These are phyloP conservation scores for Mimumesa dahlbomi DNA, from an alignment of 2,888 invertebrate species.

Conservation along the genomic window DNA sequence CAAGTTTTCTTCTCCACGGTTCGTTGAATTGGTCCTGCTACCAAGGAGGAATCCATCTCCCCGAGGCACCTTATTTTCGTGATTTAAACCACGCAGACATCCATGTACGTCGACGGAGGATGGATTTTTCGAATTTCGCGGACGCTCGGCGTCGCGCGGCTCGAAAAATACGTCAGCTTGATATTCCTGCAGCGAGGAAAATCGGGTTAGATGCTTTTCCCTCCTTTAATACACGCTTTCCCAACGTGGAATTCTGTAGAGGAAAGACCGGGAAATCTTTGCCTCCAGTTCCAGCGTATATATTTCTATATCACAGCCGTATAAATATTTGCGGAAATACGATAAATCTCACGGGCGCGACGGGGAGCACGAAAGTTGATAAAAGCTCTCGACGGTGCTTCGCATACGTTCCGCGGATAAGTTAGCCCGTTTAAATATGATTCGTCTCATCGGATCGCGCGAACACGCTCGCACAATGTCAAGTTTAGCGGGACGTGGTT, in stretches of 20 bases:
- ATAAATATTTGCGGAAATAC: neutral
- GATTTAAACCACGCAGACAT: conserved; percentile 21
- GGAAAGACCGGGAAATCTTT: too few species aligned
- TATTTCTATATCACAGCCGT: neutral
- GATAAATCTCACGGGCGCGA: too few species aligned
- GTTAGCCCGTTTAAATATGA: too few species aligned
- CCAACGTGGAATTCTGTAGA: neutral
- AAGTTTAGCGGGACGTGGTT: too few species aligned
- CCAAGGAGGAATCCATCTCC: conserved; percentile 10
- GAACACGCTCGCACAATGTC: too few species aligned
- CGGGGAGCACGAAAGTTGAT: too few species aligned
- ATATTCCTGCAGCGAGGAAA: neutral
- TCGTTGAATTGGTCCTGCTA: conserved; percentile 44
- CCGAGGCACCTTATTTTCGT: neutral
- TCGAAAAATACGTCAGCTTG: conserved; percentile 3
- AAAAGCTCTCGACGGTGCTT: neutral
- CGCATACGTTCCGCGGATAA: too few species aligned
- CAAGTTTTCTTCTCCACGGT: conserved; percentile 33
- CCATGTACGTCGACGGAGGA: neutral
- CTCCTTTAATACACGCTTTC: neutral
- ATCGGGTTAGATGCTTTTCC: neutral
- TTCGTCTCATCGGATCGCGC: too few species aligned
- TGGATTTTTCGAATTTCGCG: conserved; percentile 16
- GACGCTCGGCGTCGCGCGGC: conserved; percentile 19
- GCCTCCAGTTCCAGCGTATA: conserved; percentile 6